Evolutionary conservation across 2,113 vertebrate genomes (phyloP).

Genomic region (Nothoprocta pentlandii): DNA sequence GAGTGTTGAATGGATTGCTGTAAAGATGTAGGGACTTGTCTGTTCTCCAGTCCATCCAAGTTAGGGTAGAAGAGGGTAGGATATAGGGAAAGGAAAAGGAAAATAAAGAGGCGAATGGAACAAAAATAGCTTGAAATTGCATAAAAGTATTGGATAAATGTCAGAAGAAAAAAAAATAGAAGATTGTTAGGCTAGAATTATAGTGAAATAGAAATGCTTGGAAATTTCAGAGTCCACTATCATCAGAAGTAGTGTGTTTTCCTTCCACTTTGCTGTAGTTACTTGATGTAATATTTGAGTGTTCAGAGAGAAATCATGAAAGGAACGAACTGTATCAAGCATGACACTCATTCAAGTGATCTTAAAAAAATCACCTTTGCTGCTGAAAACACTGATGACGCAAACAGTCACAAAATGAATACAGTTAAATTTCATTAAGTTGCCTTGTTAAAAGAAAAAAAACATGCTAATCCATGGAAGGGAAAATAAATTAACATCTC

Average conservation of each 20-base stretch:
- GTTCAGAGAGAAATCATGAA: background rate
- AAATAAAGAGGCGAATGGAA: background rate
- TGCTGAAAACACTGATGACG: constrained; percentile 52
- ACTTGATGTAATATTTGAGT: background rate
- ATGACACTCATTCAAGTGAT: constrained; percentile 38
- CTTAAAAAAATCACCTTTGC: constrained; percentile 58
- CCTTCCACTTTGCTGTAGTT: background rate
- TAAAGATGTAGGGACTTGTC: background rate
- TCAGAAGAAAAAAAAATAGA: background rate
- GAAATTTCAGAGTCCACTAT: background rate
- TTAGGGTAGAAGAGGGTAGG: background rate
- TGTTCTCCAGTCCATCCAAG: background rate
- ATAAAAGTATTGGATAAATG: background rate
- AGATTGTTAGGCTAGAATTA: background rate
- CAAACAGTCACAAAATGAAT: constrained; percentile 49
- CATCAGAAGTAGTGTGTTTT: background rate
- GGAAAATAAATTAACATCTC: fast-evolving
- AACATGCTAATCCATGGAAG: background rate
- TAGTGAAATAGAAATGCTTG: background rate
- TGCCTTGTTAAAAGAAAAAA: constrained; percentile 33
- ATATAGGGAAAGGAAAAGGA: background rate
- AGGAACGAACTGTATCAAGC: constrained; percentile 21
- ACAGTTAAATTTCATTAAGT: constrained; percentile 48
- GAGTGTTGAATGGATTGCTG: background rate
- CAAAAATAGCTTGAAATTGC: background rate